Evolutionary conservation across 2,113 vertebrate genomes (phyloP).

Genomic region (Podilymbus podiceps): DNA sequence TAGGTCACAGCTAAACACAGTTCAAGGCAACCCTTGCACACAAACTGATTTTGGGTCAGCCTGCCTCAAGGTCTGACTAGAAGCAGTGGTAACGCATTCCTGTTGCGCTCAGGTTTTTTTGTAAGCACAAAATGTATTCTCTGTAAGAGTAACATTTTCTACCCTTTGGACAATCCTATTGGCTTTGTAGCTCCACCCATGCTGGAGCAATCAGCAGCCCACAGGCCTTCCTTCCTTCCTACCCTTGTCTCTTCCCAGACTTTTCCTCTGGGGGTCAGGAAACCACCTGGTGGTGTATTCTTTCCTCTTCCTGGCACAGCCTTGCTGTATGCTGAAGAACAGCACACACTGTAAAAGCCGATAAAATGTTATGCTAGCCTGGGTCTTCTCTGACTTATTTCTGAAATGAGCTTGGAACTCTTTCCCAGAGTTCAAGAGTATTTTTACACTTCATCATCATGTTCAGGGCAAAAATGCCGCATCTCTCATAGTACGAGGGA

Average conservation of each 20-base stretch:
- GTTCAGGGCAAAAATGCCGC: background rate
- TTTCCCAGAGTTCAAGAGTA: background rate
- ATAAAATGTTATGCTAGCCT: background rate
- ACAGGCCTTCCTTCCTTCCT: conserved; percentile 33
- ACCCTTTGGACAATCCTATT: background rate
- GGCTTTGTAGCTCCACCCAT: background rate
- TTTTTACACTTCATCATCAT: background rate
- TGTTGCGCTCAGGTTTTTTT: background rate
- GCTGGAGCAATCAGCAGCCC: background rate
- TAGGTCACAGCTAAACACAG: background rate
- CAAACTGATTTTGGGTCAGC: background rate
- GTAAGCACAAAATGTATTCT: background rate
- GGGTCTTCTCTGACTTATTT: background rate
- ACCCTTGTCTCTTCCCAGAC: background rate
- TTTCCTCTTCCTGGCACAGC: background rate
- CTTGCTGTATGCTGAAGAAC: background rate
- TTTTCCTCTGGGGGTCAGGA: background rate
- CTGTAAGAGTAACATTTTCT: too few species aligned
- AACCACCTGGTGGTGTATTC: background rate
- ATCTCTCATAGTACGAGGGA: background rate
- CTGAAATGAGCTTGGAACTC: background rate
- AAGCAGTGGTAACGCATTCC: background rate
- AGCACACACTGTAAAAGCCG: background rate
- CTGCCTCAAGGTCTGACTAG: background rate
- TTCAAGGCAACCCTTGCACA: background rate